Evolutionary conservation across 1,140 invertebrate species (phyloP), one percentile per base, ranked within the genome.

Genomic region (Lordiphosa mommai): DNA sequence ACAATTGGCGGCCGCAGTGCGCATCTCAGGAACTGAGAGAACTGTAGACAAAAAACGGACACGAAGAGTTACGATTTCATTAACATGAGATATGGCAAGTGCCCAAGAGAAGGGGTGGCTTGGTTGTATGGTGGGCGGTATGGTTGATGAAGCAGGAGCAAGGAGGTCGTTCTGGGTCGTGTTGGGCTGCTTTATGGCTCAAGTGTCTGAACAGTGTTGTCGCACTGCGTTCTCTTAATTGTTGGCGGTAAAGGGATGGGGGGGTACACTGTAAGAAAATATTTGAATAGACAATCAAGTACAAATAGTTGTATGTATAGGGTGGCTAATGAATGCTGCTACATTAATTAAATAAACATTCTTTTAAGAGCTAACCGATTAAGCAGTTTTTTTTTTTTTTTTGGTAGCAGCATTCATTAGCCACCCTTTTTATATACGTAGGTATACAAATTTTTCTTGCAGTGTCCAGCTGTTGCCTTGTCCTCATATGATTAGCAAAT

Each of bases 1-100:
- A 37, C 48, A 69, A 66, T 46, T 49, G 66, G 16, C 40, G 51
- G 29, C 37, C 61, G 53, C 53, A 59, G 43, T 47, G 46, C 59
- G 52, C 59, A 41, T 51, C 32, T 32, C 30, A 47, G 36, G 14
- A 38, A 13, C 43, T 34, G 32, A 10, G 14, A 32, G 34, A 53
- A 13, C 27, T 13, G 43, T 44, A 41, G 38, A 63, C 60, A 76
- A 68, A 80, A 82, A 82, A 84, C 72, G 77, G 71, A 84, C 76
- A 84, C 74, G 72, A 84, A 84, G 79, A 85, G 77, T 84, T 84
- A 84, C 77, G 77, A 84, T 84, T 84, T 84, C 77, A 84, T 84
- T 84, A 84, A 84, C 72, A 84, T 84, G 79, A 84, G 79, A 84
- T 84, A 84, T 84, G 79, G 77, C 77, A 61, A 82, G 68, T 82